phyloP scores from a whole-genome alignment of 2,797 vertebrate genomes.

The Triplophysa yarkandensis region DNA sequence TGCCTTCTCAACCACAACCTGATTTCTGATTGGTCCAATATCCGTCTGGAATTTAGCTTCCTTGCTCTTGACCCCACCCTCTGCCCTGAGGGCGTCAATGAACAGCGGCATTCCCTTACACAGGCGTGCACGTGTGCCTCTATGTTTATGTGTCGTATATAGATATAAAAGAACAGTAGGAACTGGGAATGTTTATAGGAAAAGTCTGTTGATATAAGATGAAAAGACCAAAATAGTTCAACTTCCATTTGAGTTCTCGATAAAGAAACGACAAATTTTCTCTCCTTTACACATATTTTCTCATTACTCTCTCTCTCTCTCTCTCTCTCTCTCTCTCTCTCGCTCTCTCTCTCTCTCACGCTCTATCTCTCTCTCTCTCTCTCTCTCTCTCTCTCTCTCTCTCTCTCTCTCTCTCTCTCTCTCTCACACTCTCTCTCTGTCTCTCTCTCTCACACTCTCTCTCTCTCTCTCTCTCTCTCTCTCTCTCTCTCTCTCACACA shows the following conservation, averaged over 20 bases:
- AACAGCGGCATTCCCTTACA: slow-evolving; percentile 55
- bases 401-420: slow-evolving; percentile 13
- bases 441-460: slow-evolving; percentile 30
- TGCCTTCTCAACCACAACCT: slow-evolving; percentile 67
- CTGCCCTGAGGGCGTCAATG: slow-evolving; percentile 50
- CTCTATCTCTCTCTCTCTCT: too few relatives aligned
- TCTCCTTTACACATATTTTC: too few relatives aligned
- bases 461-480: not conserved
- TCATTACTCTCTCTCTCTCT: not conserved
- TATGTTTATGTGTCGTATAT: slow-evolving; percentile 28
- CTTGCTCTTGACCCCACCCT: slow-evolving; percentile 70
- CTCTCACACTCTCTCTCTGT: slow-evolving; percentile 10
- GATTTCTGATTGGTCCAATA: slow-evolving; percentile 71
- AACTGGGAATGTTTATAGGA: not conserved
- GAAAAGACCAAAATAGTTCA: not conserved
- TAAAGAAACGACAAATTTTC: slow-evolving; percentile 9
- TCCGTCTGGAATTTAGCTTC: slow-evolving; percentile 82
- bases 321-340: not conserved
- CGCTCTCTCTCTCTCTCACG: too few relatives aligned
- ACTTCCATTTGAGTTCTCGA: not conserved
- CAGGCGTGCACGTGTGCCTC: slow-evolving; percentile 28
- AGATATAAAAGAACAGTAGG: not conserved
- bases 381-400: not conserved
- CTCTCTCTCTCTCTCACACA: slow-evolving; percentile 12
- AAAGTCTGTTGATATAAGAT: not conserved